Base-by-base conservation (phyloP, 2,888 invertebrate species). In the Drosophila atripex region DNA sequence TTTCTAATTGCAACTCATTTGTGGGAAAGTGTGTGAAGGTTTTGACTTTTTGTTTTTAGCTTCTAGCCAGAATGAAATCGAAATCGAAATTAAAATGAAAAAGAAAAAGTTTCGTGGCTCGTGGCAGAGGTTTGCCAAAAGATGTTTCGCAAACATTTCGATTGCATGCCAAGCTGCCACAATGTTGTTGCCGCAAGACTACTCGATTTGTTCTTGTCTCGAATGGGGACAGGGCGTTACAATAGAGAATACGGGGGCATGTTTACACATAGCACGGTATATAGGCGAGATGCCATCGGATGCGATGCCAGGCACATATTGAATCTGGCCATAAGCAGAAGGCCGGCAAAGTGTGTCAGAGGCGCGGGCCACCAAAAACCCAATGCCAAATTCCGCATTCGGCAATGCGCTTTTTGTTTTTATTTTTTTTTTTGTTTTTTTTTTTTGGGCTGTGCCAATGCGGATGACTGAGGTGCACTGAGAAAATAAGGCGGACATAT, bases 31-130 rank as follows among this genome's bases (percentile, higher is more conserved):
- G 45, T 41, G 28, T 32, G 50, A 72, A 76, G 75, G 39, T 68
- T 82, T 77, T 64, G 39, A 45, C 28, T 60, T 60, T 60, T 60
- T 51, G 39, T 21, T 61, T 69, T 70, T 68, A 28, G 53, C 56
- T 59, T 57, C 61, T 64, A 58, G 60, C 53, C 21, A 55, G 51
- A 80, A 79, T 73, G 88, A 87, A 88, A 88, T 75, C 80, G 80
- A 83, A 88, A 79, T 76, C 66, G 88, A 87, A 88, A 88, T 75
- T 75, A 75, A 82, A 88, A 79, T 76, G 64, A 55, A 41, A 41
- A 16, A 11, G 11, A 9, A 11, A 41, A 41, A 63, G 73, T 66
- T 61, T 69, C 59, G 46, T 58, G 71, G 80, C 88, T 79, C 86
- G 88, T 82, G 82, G 84, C 84, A 88, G 68, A 49, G 63, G 56